Evolutionary conservation across 2,888 invertebrate species (phyloP).

Genomic region (Aricia artaxerxes): DNA sequence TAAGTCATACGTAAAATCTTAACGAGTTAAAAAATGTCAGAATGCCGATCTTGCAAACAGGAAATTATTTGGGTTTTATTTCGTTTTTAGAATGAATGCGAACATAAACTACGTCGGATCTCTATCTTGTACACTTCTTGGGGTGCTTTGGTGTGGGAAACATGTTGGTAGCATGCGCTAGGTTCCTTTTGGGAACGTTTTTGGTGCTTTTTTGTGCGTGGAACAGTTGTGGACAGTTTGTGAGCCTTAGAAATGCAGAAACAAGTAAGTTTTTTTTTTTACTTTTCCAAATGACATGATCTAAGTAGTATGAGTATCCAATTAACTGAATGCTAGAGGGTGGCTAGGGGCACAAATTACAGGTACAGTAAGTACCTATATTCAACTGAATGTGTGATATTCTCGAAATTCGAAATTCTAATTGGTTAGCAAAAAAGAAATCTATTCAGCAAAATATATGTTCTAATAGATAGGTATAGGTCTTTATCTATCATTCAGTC

Average conservation of each 20-base stretch:
- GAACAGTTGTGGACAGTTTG: constrained; percentile 44
- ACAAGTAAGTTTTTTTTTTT: constrained; percentile 39
- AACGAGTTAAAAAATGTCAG: constrained; percentile 26
- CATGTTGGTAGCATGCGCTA: constrained; percentile 46
- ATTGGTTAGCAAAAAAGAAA: too few species aligned
- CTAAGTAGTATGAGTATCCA: too few species aligned
- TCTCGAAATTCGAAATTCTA: too few species aligned
- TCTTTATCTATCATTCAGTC: too few species aligned
- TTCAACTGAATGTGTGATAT: too few species aligned
- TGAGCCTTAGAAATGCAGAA: constrained; percentile 39
- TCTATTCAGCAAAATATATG: too few species aligned
- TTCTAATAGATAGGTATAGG: too few species aligned
- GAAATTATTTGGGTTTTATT: constrained; percentile 30
- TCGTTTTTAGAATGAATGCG: constrained; percentile 35
- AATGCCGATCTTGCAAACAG: constrained; percentile 11
- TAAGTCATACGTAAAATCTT: neutral
- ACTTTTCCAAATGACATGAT: neutral
- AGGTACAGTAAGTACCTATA: too few species aligned
- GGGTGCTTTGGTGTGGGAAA: constrained; percentile 43
- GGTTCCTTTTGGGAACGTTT: constrained; percentile 41
- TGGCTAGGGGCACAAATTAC: too few species aligned
- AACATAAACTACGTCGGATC: constrained; percentile 42
- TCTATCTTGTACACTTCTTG: constrained; percentile 43
- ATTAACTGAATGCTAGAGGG: too few species aligned
- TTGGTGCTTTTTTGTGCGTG: constrained; percentile 41